phyloP scores from a whole-genome alignment of 2,797 vertebrate species.

The Steatocranus sp. region DNA sequence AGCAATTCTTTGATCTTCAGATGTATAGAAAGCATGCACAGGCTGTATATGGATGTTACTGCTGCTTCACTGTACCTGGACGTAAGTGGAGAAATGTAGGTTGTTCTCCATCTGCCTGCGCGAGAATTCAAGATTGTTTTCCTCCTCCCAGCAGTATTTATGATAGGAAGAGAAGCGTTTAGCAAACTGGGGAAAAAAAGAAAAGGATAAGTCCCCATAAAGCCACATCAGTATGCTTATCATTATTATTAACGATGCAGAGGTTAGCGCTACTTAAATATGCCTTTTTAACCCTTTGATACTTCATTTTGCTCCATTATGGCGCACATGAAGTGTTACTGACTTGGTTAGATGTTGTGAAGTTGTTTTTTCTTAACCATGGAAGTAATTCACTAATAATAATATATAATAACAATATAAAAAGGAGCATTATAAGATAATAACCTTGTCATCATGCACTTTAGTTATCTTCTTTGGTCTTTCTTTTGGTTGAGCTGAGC shows the following conservation, averaged over 20 bases:
- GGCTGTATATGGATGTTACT: background rate
- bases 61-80: conserved; percentile 62
- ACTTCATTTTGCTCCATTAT: background rate
- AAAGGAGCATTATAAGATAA: background rate
- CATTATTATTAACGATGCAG: background rate
- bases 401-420: background rate
- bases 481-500: background rate
- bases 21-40: background rate
- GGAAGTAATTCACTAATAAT: background rate
- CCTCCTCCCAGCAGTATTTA: conserved; percentile 78
- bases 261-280: accelerated
- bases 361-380: background rate
- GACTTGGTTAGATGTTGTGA: background rate
- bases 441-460: background rate
- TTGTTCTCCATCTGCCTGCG: conserved; percentile 72
- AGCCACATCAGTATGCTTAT: background rate
- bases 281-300: background rate
- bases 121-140: conserved; percentile 75
- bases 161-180: conserved; percentile 77
- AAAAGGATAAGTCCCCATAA: background rate
- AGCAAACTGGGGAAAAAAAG: conserved; percentile 64
- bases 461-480: background rate
- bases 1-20: background rate
- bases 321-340: background rate
- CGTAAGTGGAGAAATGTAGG: conserved; percentile 72